Evolutionary conservation across 2,888 invertebrate genomes (phyloP).

Genomic region (Acronicta alni): DNA sequence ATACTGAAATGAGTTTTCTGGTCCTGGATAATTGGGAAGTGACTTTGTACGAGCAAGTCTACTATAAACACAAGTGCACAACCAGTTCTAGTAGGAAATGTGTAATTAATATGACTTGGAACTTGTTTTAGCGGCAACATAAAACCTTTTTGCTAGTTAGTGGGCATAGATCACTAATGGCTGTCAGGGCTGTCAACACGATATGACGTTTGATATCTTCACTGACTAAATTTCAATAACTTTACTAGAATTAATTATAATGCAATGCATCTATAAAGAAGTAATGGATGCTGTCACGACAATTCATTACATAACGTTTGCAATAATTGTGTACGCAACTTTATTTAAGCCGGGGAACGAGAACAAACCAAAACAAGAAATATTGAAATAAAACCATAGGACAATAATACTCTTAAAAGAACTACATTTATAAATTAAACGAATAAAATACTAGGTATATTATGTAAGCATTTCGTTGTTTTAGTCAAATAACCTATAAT

Average conservation of each 20-base stretch:
- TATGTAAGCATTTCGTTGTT: constrained; percentile 16
- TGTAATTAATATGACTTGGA: constrained; percentile 64
- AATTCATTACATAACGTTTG: constrained; percentile 66
- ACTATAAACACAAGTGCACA: constrained; percentile 57
- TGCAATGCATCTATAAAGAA: constrained; percentile 22
- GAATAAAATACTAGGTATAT: constrained; percentile 5
- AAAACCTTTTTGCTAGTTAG: constrained; percentile 62
- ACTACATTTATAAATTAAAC: background rate
- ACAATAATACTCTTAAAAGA: background rate
- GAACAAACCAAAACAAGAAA: background rate
- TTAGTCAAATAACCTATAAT: constrained; percentile 15
- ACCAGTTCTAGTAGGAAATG: constrained; percentile 74
- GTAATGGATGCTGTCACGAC: constrained; percentile 63
- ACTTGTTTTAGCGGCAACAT: constrained; percentile 59
- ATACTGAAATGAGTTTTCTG: constrained; percentile 70
- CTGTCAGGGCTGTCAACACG: constrained; percentile 62
- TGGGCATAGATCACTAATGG: constrained; percentile 62
- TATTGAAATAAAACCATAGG: background rate
- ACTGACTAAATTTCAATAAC: constrained; percentile 42
- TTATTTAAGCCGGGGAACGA: constrained; percentile 27
- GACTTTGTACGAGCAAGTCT: constrained; percentile 62
- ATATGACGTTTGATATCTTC: constrained; percentile 50
- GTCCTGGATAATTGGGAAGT: constrained; percentile 73
- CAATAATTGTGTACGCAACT: constrained; percentile 58
- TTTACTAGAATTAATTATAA: constrained; percentile 17